Evolutionary conservation across 2,797 vertebrate genomes (phyloP).

Genomic region (Neostethus bicornis): DNA sequence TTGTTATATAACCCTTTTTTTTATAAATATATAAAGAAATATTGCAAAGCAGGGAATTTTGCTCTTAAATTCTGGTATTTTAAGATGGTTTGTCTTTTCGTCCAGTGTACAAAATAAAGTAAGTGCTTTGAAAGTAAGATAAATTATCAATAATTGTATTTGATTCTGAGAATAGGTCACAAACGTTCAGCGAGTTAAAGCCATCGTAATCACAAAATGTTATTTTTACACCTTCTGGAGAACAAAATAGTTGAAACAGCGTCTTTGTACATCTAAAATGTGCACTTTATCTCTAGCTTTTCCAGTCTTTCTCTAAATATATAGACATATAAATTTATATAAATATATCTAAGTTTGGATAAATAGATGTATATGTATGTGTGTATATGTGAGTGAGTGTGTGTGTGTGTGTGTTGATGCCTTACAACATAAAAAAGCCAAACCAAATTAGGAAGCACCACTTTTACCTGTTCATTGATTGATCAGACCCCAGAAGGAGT

Average conservation of each 20-base stretch:
- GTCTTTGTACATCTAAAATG: constrained; percentile 67
- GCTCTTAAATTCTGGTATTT: constrained; percentile 29
- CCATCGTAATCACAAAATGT: constrained; percentile 30
- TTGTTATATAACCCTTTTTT: constrained; percentile 54
- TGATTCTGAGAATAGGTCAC: constrained; percentile 14
- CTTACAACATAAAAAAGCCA: constrained; percentile 39
- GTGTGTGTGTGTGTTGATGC: constrained; percentile 1
- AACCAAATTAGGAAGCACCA: constrained; percentile 34
- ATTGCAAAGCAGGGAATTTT: constrained; percentile 65
- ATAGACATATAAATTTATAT: constrained; percentile 9
- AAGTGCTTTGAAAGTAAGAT: constrained; percentile 14
- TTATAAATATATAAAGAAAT: constrained; percentile 55
- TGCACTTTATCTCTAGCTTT: constrained; percentile 79
- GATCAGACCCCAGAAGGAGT: constrained; percentile 30
- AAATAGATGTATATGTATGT: neutral
- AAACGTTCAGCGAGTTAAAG: constrained; percentile 17
- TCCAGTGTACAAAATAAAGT: neutral
- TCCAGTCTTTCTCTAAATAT: too few species aligned
- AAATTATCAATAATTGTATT: constrained; percentile 3
- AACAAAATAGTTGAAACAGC: constrained; percentile 53
- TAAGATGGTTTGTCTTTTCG: constrained; percentile 30
- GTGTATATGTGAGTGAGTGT: constrained; percentile 3
- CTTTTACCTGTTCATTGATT: constrained; percentile 27
- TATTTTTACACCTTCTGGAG: constrained; percentile 47
- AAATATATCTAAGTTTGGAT: too few species aligned